Percentiles rank a stretch among this genome's conserved stretches.
Evolutionary conservation across 2,113 vertebrate genomes (phyloP).

Genomic region (Protobothrops flavoviridis): DNA sequence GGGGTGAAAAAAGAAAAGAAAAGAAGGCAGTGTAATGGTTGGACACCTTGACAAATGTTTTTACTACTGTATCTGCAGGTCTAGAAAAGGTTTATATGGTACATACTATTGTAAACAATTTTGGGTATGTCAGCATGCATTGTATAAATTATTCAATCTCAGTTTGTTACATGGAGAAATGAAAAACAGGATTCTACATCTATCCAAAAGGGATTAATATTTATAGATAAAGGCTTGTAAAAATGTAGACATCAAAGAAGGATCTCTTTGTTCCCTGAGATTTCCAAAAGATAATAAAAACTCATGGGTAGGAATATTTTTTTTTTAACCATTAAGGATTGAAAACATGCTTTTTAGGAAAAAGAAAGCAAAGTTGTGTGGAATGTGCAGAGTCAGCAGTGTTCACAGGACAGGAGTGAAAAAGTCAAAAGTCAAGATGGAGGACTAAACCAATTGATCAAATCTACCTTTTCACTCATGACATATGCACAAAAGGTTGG

Average conservation of each 20-base stretch:
- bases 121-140: neutral
- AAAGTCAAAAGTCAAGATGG: neutral
- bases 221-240: neutral
- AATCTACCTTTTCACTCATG: neutral
- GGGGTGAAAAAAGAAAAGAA: neutral
- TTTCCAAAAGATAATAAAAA: neutral
- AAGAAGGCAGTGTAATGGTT: neutral
- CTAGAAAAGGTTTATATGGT: neutral
- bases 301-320: neutral
- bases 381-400: neutral
- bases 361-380: neutral
- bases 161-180: neutral
- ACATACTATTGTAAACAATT: neutral
- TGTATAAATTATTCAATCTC: neutral
- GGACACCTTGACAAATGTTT: neutral
- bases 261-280: neutral
- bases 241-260: neutral
- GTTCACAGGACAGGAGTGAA: neutral
- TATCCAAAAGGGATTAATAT: neutral
- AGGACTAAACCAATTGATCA: neutral
- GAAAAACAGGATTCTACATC: neutral
- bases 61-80: neutral
- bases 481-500: neutral
- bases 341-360: neutral
- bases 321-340: neutral